Evolutionary conservation across 2,113 vertebrate genomes (phyloP).

Genomic region (Eidolon helvum): DNA sequence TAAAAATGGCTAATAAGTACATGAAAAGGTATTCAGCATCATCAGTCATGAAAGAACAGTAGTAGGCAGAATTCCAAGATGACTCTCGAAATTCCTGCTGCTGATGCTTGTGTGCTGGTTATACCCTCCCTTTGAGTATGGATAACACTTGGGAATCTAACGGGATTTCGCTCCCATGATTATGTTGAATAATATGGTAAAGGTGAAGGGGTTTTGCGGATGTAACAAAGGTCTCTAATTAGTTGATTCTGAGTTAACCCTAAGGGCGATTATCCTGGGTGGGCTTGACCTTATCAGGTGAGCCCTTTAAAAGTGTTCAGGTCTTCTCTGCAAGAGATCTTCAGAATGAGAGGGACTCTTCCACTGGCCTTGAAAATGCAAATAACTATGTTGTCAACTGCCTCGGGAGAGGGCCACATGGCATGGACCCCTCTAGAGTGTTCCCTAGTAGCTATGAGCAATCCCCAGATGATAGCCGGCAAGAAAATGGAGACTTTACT

Average conservation of each 20-base stretch:
- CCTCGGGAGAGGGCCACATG: not conserved
- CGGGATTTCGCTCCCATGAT: not conserved
- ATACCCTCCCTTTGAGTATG: not conserved
- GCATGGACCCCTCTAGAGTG: not conserved
- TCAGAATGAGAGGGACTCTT: not conserved
- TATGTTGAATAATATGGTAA: not conserved
- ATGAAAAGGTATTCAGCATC: not conserved
- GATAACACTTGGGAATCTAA: not conserved
- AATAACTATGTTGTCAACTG: not conserved
- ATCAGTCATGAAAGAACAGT: not conserved
- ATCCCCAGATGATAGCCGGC: not conserved
- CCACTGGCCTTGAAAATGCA: not conserved
- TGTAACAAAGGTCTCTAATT: not conserved
- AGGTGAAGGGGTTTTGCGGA: not conserved
- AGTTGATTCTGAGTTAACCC: not conserved
- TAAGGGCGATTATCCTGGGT: not conserved
- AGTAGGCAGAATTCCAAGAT: not conserved
- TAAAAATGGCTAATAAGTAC: not conserved
- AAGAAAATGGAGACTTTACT: not conserved
- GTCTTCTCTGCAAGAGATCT: not conserved
- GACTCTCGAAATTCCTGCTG: not conserved
- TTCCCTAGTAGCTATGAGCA: not conserved
- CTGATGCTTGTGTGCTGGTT: not conserved
- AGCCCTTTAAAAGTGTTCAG: not conserved
- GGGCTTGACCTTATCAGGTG: not conserved